Base-by-base conservation (phyloP, 2,113 vertebrate genomes). In the Oreotrochilus melanogaster region DNA sequence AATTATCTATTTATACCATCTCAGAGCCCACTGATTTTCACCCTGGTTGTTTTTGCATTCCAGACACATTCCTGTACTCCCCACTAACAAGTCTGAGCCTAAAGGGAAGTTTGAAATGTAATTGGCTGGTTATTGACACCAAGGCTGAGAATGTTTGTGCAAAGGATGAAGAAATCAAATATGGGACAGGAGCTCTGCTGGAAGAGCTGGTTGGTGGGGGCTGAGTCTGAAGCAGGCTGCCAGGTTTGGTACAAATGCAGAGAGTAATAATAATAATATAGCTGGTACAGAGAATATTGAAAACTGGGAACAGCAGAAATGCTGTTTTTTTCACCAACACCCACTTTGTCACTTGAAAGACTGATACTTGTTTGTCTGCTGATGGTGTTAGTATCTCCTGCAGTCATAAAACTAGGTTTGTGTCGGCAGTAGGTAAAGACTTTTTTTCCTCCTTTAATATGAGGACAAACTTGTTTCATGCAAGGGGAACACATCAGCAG, bases 121-220 rank as follows among this genome's bases (percentile, higher is more conserved):
- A 95, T 96, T 88, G 76, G 39, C 81, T 82, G 78, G 81, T 97
- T 96, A 91, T 91, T 93, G 95, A 87, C 87, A 66, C 19, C 4
- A 91, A 94, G 87, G 79, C 94, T 91, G 91, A 90, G 89, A 89
- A 79, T 95, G 94, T 89, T 95, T 96, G 89, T 92, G 56, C 74
- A 89, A 75, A 91, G 74, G 74, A 85, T 92, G 89, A 72, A 85
- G 58, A 85, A 95, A 82, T 85, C 45, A 42, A 65, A 79, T 57
- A 24, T 28, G 28, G 81, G 87, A 47, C 13, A 1, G 5, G 73
- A 92, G 64, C 67, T 83, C 67, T 83, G 91, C 57, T 0, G 0
- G 88, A 84, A 57, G 67, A 88, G 48, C 53, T 90, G 78, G 28
- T 88, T 78, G 57, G 43, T 74, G 62, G 82, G 88, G 75, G 25